Conservation (phyloP, 2,888 invertebrate genomes). For the Syrista parreyssii region DNA sequence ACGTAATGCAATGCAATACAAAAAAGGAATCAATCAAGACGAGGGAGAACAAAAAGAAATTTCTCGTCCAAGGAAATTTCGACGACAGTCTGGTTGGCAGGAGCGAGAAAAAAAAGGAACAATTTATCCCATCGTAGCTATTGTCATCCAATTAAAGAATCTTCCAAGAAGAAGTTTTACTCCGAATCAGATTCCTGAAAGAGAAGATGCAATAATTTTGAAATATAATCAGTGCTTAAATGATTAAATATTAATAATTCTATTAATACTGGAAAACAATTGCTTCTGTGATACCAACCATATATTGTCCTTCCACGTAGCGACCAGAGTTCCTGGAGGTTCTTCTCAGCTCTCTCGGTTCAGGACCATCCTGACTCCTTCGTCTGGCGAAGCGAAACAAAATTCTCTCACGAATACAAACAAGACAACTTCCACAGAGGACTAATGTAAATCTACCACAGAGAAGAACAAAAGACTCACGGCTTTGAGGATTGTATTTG, state of each 20-base stretch:
- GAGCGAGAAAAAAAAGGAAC: background rate
- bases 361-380: conserved; percentile 50
- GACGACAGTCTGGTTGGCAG: background rate
- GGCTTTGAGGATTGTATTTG: conserved; percentile 54
- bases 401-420: background rate
- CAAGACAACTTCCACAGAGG: conserved; percentile 5
- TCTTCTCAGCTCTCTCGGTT: conserved; percentile 55
- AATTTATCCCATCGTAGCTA: background rate
- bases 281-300: conserved; percentile 43
- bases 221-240: background rate
- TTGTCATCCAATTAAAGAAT: background rate
- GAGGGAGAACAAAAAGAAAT: background rate
- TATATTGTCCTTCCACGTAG: conserved; percentile 59
- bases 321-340: conserved; percentile 60
- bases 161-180: conserved; percentile 18
- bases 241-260: background rate
- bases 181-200: conserved; percentile 56
- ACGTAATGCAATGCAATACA: background rate
- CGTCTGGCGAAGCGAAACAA: conserved; percentile 24
- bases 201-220: conserved; percentile 20
- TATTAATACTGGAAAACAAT: conserved; percentile 1
- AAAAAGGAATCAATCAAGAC: background rate
- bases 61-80: background rate
- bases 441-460: conserved; percentile 11
- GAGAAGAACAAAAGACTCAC: conserved; percentile 41